Base-by-base conservation (phyloP, 2,113 vertebrate genomes). In the Theristicus caerulescens region DNA sequence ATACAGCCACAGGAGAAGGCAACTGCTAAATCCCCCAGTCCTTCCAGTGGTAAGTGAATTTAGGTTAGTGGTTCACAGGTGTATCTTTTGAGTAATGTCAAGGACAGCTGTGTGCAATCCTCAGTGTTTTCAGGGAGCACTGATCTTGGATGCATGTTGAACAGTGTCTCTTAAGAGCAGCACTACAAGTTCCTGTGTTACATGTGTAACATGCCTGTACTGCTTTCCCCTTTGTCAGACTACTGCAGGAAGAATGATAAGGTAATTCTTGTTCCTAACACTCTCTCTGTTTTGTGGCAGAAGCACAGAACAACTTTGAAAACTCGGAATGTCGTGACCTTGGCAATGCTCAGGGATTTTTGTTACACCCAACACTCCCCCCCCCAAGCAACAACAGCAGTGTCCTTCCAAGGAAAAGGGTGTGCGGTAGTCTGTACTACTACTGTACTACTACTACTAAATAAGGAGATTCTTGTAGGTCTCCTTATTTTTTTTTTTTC, bases 1-100 rank as follows among this genome's bases (percentile, higher is more conserved):
- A 36, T 69, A 9, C 93, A 93, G 62, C 77, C 81, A 7, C 93
- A 82, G 21, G 95, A 94, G n/a, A 97, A 97, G 65, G 69, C 84
- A 40, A 34, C 94, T 76, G 95, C 92, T 38, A 93, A 47, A 24
- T 95, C 88, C 74, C 98, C 61, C 98, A 98, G 98, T 96, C 98
- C 99, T 88, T 99, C 98, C 13, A 98, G 97, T 97, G 99, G 99
- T 99, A 88, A 98, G 98, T 98, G 47, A 84, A 62, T 64, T 82
- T 62, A 40, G 36, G 31, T 80, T 69, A 44, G 54, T 82, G 54
- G 57, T 26, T 88, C 44, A 34, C 12, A 13, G 40, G 3, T 59
- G 9, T 47, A 0, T 84, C 6, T 49, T 87, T 87, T 52, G 52
- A 46, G 18, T 89, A 19, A 44, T 25, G 21, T 59, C 31, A n/a